Percentiles rank a stretch among this genome's conserved stretches.
Conservation (phyloP, 37 sponge, comb jelly and placozoan genomes). For the Theonella swinhoei region DNA sequence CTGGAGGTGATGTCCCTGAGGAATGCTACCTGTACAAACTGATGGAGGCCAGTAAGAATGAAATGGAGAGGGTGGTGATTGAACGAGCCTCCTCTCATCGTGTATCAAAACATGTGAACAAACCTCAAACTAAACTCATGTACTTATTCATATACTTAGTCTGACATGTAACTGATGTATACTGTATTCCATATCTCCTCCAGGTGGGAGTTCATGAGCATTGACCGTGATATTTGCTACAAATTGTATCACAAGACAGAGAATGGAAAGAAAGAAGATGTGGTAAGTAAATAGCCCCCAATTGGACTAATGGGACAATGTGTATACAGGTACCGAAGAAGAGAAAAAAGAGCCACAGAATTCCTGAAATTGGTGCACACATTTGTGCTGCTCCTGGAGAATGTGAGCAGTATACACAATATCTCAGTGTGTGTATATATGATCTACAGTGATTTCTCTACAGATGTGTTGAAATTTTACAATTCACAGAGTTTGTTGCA, state of each 20-base stretch:
- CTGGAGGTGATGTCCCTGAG: neutral
- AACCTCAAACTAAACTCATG: neutral
- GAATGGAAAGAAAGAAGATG: conserved; percentile 12
- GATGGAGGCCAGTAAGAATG: neutral
- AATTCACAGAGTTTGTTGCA: conserved; percentile 84
- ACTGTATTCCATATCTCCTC: no score
- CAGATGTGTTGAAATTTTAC: conserved; percentile 88
- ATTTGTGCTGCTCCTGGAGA: conserved; percentile 64
- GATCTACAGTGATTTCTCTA: no score
- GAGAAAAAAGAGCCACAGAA: conserved; percentile 56
- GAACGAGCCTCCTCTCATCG: neutral
- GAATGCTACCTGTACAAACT: neutral
- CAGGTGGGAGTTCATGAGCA: conserved; percentile 71
- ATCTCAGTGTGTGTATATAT: neutral
- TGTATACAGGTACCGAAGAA: conserved; percentile 39
- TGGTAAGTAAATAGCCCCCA: no score
- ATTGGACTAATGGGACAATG: no score
- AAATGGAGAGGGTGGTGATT: neutral
- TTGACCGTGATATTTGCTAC: conserved; percentile 78
- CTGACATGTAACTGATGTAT: neutral
- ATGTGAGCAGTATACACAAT: conserved; percentile 48
- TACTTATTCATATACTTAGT: neutral
- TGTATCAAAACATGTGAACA: neutral
- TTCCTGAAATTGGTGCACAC: conserved; percentile 59
- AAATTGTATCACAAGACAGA: conserved; percentile 52